Evolutionary conservation across 2,797 vertebrate species (phyloP).

Genomic region (Buphagus erythrorhynchus): DNA sequence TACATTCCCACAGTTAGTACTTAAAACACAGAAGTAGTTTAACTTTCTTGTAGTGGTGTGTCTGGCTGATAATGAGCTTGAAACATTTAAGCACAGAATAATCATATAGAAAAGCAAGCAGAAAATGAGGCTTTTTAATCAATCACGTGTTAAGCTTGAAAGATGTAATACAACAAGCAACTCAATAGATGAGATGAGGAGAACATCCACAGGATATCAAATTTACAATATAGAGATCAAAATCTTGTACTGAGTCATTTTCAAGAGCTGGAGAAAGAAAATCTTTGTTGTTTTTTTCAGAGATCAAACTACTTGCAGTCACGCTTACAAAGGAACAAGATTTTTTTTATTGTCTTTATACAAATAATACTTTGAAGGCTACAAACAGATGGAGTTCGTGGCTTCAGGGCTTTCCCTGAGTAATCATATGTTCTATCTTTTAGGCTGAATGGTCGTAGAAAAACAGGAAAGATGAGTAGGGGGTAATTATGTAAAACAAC

Average conservation of each 20-base stretch:
- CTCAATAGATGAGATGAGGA: slow-evolving; percentile 28
- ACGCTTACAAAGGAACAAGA: neutral
- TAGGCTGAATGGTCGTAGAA: neutral
- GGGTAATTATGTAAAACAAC: slow-evolving; percentile 24
- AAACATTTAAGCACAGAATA: neutral
- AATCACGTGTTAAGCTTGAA: neutral
- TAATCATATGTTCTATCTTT: neutral
- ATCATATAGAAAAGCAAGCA: neutral
- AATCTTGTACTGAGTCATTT: slow-evolving; percentile 61
- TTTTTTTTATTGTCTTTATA: slow-evolving; percentile 46
- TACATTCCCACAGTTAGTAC: neutral
- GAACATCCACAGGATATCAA: slow-evolving; percentile 47
- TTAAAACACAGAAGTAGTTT: neutral
- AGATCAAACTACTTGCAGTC: slow-evolving; percentile 32
- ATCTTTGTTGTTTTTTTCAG: slow-evolving; percentile 3
- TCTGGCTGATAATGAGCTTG: neutral
- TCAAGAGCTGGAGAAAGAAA: slow-evolving; percentile 14
- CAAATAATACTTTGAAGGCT: slow-evolving; percentile 24
- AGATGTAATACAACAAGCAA: neutral
- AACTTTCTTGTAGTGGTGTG: neutral
- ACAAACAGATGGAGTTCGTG: neutral
- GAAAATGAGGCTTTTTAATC: slow-evolving; percentile 34
- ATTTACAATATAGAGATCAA: slow-evolving; percentile 47
- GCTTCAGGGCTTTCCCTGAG: neutral
- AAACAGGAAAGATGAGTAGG: neutral